Base-by-base conservation (phyloP, 1,140 invertebrate genomes). In the Danaus melanippus region DNA sequence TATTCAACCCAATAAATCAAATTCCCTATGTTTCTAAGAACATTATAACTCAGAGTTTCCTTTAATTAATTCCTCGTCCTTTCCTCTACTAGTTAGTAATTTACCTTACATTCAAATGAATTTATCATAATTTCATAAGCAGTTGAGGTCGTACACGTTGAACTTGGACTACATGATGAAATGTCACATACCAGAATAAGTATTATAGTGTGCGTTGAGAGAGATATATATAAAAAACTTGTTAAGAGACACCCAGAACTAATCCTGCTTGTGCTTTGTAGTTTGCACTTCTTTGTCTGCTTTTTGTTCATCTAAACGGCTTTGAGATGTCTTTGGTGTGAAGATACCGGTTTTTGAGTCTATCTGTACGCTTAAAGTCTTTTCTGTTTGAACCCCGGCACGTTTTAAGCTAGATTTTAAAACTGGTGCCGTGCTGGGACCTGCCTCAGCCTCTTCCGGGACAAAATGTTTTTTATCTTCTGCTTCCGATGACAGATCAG, bases 361-460 rank as follows among this genome's bases (percentile, higher is more conserved):
- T 50, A 67, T 64, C 15, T 64, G 56, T 12, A 79, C 74, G 58
- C 66, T 78, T 41, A 56, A 58, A 12, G 54, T 46, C 42, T 46
- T 52, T 11, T 42, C 53, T 49, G 76, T 81, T 65, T 77, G 78
- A 21, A 69, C 51, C 43, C 58, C 60, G 11, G 64, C 52, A 46
- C 60, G 51, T 62, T 75, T 80, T 44, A 78, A 58, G 66, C 62
- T 78, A 9, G 73, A 75, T 57, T 71, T 74, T n/a, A 63, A 66
- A 5, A 15, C 8, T n/a, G n/a, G 8, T 49, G 54, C 46, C 10
- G 43, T 55, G 45, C 62, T 59, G 8, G 57, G 50, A 15, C 62
- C 45, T 40, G 50, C 51, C 45, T 56, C 42, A 7, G 1, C 12
- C 10, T 12, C 10, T 39, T 60, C 32, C 11, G 54, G 21, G 6